Base-by-base conservation (phyloP, 2,888 invertebrate species). In the Tethea ocularis region DNA sequence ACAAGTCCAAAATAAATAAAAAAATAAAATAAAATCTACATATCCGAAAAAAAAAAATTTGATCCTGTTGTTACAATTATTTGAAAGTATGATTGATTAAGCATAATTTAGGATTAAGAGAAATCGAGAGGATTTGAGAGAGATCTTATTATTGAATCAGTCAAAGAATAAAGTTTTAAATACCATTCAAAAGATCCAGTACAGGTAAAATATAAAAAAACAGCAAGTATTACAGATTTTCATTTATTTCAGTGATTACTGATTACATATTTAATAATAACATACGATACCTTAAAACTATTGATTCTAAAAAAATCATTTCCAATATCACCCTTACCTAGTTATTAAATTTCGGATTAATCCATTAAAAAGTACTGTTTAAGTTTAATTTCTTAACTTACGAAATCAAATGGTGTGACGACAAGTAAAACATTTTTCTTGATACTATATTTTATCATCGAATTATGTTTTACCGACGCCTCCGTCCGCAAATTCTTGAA, bases 251-350 rank as follows among this genome's bases (percentile, higher is more conserved):
- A 92, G 89, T 92, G 89, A 91, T 89, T 92, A 91, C 91, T 91
- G 89, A 89, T 89, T 92, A 92, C 91, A 92, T 91, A 87, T 85
- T 85, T 88, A 88, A 81, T 91, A 87, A 88, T 92, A 92, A 91
- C 89, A 91, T 92, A 92, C 86, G 88, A 88, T 90, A 90, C 77
- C 92, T 93, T 93, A 92, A 62, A 70, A 71, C 92, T 93, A 92
- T 85, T 92, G 91, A 92, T 89, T 89, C 93, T 92, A 92, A 91
- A 93, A 93, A 93, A 92, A 91, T 91, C 92, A 91, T 91, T 92
- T 92, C 91, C 92, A 91, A 91, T 92, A 91, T 91, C 90, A 89
- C 87, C 79, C 92, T 92, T 92, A 91, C 71, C 87, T 91, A 91
- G 80, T 90, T 89, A 88, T 87, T 89, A 85, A 86, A 86, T 80